These are phyloP conservation scores for Nomada flava DNA, from an alignment of 2,888 invertebrate species.

Conservation along the genomic window DNA sequence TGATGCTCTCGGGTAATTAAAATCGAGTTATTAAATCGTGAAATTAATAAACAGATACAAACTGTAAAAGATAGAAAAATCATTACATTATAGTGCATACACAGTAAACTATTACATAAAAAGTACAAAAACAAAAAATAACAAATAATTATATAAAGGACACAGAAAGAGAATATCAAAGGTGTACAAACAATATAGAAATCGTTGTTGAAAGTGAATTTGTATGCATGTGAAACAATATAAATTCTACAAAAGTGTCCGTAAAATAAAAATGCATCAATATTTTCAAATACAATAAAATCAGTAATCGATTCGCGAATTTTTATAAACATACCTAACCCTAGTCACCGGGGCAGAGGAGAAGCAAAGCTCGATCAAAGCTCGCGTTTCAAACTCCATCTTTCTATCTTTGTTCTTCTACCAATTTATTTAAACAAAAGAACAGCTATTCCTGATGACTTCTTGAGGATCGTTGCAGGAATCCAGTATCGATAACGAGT, in stretches of 20 bases:
- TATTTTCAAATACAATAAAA: neutral
- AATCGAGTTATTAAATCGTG: too few species aligned
- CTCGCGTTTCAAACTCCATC: conserved; percentile 80
- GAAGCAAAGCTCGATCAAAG: conserved; percentile 78
- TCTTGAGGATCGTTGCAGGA: neutral
- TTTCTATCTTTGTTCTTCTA: conserved; percentile 5
- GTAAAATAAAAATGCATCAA: neutral
- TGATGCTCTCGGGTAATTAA: too few species aligned
- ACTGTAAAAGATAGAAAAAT: too few species aligned
- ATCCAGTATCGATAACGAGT: conserved; percentile 58
- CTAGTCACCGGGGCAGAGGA: conserved; percentile 74
- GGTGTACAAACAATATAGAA: too few species aligned
- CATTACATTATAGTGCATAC: too few species aligned
- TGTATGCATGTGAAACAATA: too few species aligned
- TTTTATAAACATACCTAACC: conserved; percentile 73
- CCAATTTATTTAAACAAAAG: neutral
- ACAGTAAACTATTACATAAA: too few species aligned
- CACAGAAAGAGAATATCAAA: too few species aligned
- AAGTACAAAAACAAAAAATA: too few species aligned
- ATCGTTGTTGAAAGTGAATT: too few species aligned
- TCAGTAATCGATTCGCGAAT: neutral
- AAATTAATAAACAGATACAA: too few species aligned
- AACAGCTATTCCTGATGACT: neutral
- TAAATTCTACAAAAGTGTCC: neutral
- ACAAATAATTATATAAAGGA: too few species aligned